These are phyloP conservation scores for Micromesistius poutassou DNA, from an alignment of 2,797 vertebrate genomes.

Conservation along the genomic window DNA sequence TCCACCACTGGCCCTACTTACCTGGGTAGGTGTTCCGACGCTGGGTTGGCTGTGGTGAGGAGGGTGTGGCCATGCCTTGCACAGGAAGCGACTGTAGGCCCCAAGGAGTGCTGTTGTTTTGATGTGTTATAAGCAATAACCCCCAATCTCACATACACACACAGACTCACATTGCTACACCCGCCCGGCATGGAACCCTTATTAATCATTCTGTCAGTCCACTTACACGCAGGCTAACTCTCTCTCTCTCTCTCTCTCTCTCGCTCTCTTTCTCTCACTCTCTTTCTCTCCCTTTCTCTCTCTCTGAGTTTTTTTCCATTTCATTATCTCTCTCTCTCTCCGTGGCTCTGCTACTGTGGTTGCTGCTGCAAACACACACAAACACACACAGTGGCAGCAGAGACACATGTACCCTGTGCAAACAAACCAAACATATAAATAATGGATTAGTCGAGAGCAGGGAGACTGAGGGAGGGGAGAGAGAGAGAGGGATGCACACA, in stretches of 20 bases:
- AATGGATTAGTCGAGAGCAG: background rate
- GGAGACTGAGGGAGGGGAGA: background rate
- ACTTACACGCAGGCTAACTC: conserved; percentile 31
- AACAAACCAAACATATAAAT: conserved; percentile 21
- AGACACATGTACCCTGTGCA: conserved; percentile 5
- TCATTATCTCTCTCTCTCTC: background rate
- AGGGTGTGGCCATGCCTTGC: conserved; percentile 16
- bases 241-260: background rate
- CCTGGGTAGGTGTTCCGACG: conserved; percentile 19
- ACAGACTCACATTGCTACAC: conserved; percentile 13
- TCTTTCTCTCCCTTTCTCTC: too few species aligned
- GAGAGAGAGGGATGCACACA: background rate
- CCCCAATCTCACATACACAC: conserved; percentile 22
- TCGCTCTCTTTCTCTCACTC: too few species aligned
- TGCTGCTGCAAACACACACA: conserved; percentile 15
- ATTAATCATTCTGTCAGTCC: conserved; percentile 72
- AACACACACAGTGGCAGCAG: conserved; percentile 34
- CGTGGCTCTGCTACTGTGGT: background rate
- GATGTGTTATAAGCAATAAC: conserved; percentile 48
- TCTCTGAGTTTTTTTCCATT: background rate
- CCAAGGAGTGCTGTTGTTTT: conserved; percentile 57
- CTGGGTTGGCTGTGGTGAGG: conserved; percentile 5
- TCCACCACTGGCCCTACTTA: conserved; percentile 14
- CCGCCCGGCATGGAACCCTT: conserved; percentile 44
- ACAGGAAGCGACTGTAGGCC: conserved; percentile 53